A percentile compares a stretch with the other conserved stretches of the same genome.
phyloP scores from a whole-genome alignment of 2,113 vertebrate species.

The zebrafish (Danio rerio) region DNA sequence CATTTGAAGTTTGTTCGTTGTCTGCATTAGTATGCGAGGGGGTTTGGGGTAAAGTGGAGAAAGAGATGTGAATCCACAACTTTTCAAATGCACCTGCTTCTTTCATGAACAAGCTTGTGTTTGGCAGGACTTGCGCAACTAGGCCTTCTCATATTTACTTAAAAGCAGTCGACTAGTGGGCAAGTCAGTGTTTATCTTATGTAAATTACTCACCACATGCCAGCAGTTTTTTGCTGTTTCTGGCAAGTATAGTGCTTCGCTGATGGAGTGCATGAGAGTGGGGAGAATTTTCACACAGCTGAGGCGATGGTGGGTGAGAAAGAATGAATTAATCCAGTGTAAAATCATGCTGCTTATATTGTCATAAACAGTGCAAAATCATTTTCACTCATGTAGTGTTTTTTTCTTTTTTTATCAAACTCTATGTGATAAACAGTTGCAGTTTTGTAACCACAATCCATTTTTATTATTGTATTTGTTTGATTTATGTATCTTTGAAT shows the following conservation, averaged over 20 bases:
- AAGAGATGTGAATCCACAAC: slow-evolving; percentile 17
- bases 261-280: neutral
- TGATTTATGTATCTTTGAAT: no score
- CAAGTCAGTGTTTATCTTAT: slow-evolving; percentile 21
- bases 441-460: neutral
- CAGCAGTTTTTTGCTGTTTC: neutral
- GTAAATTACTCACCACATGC: neutral
- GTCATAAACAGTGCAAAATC: neutral
- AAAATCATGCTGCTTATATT: neutral
- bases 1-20: slow-evolving; percentile 19
- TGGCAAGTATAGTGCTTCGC: neutral
- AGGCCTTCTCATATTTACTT: neutral
- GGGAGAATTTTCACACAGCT: neutral
- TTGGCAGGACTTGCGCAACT: neutral
- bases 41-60: neutral
- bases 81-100: neutral
- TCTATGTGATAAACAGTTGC: neutral
- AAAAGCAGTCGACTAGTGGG: neutral
- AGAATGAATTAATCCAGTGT: neutral
- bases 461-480: no score
- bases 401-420: neutral
- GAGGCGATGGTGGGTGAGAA: neutral
- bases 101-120: neutral
- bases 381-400: neutral
- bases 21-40: slow-evolving; percentile 18